Conservation (phyloP, 1,140 invertebrate species). For the Cotesia vestalis region DNA sequence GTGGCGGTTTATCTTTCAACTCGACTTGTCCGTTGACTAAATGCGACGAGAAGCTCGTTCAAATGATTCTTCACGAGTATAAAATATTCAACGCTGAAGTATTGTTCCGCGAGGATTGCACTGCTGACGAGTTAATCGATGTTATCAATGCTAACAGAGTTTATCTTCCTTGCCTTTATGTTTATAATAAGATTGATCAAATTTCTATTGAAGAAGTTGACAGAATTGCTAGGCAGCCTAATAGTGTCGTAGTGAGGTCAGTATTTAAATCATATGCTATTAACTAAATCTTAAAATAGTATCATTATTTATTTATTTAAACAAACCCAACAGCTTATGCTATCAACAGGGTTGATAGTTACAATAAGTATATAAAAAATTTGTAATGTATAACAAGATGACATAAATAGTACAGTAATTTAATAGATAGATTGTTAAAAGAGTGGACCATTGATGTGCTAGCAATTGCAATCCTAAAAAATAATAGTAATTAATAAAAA, state of each 20-base stretch:
- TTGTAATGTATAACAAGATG: no score
- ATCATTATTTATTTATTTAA: background rate
- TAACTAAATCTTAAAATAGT: no score
- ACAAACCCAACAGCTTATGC: no score
- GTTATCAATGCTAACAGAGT: slow-evolving; percentile 98
- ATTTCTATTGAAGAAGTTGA: slow-evolving; percentile 99
- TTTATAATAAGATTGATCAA: slow-evolving; percentile 99
- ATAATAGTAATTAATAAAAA: no score
- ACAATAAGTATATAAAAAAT: no score
- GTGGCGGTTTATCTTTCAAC: slow-evolving; percentile 98
- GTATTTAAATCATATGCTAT: background rate
- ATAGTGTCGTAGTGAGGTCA: slow-evolving; percentile 95
- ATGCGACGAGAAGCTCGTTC: slow-evolving; percentile 97
- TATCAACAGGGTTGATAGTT: no score
- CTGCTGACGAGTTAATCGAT: slow-evolving; percentile 97
- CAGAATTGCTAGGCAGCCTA: slow-evolving; percentile 86
- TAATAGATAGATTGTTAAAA: no score
- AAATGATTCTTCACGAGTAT: slow-evolving; percentile 98
- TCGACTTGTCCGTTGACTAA: slow-evolving; percentile 93
- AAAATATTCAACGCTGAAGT: slow-evolving; percentile 99
- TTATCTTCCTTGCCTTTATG: slow-evolving; percentile 96
- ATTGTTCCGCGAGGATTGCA: slow-evolving; percentile 95
- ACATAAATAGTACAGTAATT: no score
- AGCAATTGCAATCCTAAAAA: no score
- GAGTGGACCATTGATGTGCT: no score